Base-by-base conservation (phyloP, 2,797 vertebrate genomes). In the Petrocephalus sullivani region DNA sequence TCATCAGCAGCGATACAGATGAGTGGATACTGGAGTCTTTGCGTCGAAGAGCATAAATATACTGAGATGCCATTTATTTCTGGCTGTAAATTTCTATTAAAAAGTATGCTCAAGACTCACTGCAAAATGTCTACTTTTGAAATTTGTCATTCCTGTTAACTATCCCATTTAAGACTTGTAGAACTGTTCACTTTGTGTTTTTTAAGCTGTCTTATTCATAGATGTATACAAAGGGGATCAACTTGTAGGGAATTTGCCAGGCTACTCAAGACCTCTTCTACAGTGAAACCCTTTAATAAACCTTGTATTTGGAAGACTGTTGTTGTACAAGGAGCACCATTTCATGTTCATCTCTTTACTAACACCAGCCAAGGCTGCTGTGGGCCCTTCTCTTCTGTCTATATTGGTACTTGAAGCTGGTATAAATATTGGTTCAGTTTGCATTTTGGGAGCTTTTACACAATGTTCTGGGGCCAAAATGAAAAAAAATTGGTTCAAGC, bases 361-460 rank as follows among this genome's bases (percentile, higher is more conserved):
- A 21, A 49, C n/a, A 53, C 97, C 97, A 98, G 91, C 96, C 95
- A 21, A 94, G 95, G 2, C 97, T 97, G 92, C 0, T 94, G 90
- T 98, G 97, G 94, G 98, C 99, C 33, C 97, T n/a, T 2, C 7
- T n/a, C 75, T 49, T 81, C 19, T 49, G 8, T 81, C 6, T n/a
- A 0, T 78, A 3, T 78, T 78, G 33, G 19, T 81, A 49, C 2
- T 41, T 81, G 41, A 81, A 81, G 75, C 41, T 49, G 75, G 41
- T 81, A 81, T 81, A 49, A 81, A 81, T 81, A 49, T 46, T 49
- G 16, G 19, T 81, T 75, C 33, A 41, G 14, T 75, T 75, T 4
- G 67, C 33, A 41, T 37, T 41, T 75, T 75, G 37, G 67, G 67
- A 46, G 41, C 41, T 46, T 46, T 46, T 46, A 46, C 41, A 46